Conservation (phyloP, 2,113 vertebrate species). For the Takifugu flavidus region DNA sequence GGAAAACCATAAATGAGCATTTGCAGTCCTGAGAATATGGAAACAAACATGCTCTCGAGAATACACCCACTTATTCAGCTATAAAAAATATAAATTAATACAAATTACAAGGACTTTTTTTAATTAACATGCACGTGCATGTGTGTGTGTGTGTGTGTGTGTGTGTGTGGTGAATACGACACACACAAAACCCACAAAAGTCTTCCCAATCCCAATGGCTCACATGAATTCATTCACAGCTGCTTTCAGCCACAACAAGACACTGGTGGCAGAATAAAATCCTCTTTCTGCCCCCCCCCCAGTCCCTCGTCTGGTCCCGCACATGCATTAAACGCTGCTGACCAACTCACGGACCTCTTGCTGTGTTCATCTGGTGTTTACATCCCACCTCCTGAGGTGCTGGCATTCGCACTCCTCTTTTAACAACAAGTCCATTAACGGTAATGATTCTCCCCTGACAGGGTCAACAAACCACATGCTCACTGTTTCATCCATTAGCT, state of each 20-base stretch:
- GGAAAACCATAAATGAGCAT: conserved; percentile 54
- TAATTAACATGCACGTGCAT: background rate
- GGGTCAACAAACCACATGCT: conserved; percentile 2
- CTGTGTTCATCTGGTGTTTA: conserved; percentile 41
- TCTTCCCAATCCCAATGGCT: too few relatives aligned
- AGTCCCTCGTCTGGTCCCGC: background rate
- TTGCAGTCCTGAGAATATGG: conserved; percentile 32
- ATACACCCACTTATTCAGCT: too few relatives aligned
- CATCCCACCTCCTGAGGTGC: conserved; percentile 39
- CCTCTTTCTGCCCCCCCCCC: background rate
- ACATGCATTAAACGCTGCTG: conserved; percentile 9
- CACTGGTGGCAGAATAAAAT: too few relatives aligned
- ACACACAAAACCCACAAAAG: background rate
- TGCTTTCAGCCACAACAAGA: too few relatives aligned
- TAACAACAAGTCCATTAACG: conserved; percentile 35
- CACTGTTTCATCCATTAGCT: background rate
- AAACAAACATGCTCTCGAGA: background rate
- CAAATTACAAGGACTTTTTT: too few relatives aligned
- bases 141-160: too few relatives aligned
- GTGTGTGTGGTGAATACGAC: background rate
- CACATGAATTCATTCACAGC: too few relatives aligned
- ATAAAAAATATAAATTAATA: too few relatives aligned
- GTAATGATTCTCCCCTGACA: conserved; percentile 21
- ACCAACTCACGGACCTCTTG: conserved; percentile 1
- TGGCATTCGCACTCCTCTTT: conserved; percentile 25